Evolutionary conservation across 1,140 invertebrate genomes (phyloP).

Genomic region (Heliconius himera): DNA sequence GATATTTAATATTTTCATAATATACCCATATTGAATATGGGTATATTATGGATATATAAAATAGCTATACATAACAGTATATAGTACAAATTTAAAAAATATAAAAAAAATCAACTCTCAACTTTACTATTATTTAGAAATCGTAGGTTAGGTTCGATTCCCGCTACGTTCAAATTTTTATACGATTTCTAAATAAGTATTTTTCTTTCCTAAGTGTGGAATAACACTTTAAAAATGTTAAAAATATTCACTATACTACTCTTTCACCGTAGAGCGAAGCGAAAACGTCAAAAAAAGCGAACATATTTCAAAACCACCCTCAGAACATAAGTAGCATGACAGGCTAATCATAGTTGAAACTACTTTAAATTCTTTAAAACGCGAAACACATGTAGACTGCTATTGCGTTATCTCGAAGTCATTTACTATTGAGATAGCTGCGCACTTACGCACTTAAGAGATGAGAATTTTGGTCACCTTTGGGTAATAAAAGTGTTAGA

Average conservation of each 20-base stretch:
- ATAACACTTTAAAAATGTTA: too few species aligned
- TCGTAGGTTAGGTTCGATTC: too few species aligned
- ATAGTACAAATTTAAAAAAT: too few species aligned
- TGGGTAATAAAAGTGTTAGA: slow-evolving; percentile 34
- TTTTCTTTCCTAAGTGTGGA: too few species aligned
- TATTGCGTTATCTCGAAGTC: slow-evolving; percentile 54
- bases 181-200: too few species aligned
- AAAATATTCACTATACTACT: not conserved
- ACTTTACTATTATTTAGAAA: not conserved
- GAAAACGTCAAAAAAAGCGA: not conserved
- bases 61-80: too few species aligned
- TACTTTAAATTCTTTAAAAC: slow-evolving; percentile 64
- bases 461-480: slow-evolving; percentile 33
- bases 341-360: slow-evolving; percentile 53
- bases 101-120: not conserved
- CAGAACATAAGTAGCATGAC: slow-evolving; percentile 57
- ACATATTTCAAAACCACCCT: slow-evolving; percentile 34
- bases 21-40: too few species aligned
- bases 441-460: slow-evolving; percentile 44
- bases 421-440: slow-evolving; percentile 54
- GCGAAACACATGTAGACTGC: slow-evolving; percentile 63
- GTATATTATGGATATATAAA: too few species aligned
- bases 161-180: too few species aligned
- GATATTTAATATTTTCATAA: too few species aligned
- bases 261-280: not conserved